These are phyloP conservation scores for Hedychridium roseum DNA, from an alignment of 2,888 invertebrate species.

Conservation along the genomic window DNA sequence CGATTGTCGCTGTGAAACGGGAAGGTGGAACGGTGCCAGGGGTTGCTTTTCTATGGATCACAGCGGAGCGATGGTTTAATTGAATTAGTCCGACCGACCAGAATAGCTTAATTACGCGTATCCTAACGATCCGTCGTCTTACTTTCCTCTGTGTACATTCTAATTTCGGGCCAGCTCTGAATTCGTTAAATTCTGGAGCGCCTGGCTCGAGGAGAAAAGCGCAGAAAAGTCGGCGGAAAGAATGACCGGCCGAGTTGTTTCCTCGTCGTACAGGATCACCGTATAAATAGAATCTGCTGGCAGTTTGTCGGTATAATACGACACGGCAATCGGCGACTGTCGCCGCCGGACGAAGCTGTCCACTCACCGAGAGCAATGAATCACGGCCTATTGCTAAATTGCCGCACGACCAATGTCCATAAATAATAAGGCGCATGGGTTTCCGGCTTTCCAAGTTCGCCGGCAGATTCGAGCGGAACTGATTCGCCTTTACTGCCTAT, in stretches of 20 bases:
- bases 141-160: no score
- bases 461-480: not conserved
- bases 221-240: slow-evolving; percentile 10
- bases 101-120: no score
- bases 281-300: slow-evolving; percentile 33
- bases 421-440: slow-evolving; percentile 19
- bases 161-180: no score
- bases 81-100: no score
- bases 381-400: slow-evolving; percentile 31
- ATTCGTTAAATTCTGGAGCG: no score
- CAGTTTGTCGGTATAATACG: slow-evolving; percentile 30
- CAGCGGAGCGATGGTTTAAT: no score
- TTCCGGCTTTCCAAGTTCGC: slow-evolving; percentile 7
- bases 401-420: slow-evolving; percentile 23
- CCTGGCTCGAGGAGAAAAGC: not conserved
- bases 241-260: slow-evolving; percentile 13
- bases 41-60: no score
- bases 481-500: not conserved
- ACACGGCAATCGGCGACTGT: slow-evolving; percentile 31
- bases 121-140: no score
- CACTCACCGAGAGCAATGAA: slow-evolving; percentile 20
- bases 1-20: no score
- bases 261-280: slow-evolving; percentile 17
- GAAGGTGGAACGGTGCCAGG: no score
- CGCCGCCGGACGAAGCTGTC: slow-evolving; percentile 34